Evolutionary conservation across 2,113 vertebrate genomes (phyloP), one percentile per base, ranked within the genome.

Genomic region (Gadus macrocephalus): DNA sequence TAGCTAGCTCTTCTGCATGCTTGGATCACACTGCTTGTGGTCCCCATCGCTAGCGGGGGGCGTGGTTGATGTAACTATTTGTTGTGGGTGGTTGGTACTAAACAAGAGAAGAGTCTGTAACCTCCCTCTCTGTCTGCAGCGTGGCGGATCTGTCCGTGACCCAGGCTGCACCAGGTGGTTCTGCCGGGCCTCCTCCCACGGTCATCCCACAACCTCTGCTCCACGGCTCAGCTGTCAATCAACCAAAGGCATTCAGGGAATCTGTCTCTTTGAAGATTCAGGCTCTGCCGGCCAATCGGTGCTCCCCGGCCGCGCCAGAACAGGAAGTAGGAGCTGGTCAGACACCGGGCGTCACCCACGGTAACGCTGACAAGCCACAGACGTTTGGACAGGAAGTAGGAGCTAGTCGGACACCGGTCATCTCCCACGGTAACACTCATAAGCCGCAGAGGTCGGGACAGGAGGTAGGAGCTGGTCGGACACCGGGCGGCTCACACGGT

Each of bases 81-180:
- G 2, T 4, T 62, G 22, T 62, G 20, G 61, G 2, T 53, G 60
- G 7, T 69, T 20, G 15, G 3, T 72, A 75, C 68, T 68, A 17
- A 56, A 1, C 53, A 59, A 68, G 63, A 25, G 15, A 2, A 6
- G 69, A 67, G 42, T 78, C 71, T 89, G 66, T 87, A 84, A 71
- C 79, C 19, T 72, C 3, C 53, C 77, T 85, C 75, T 85, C 74
- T 90, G 74, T 90, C 76, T 80, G 77, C 66, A 90, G 88, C 67
- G 68, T 64, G 58, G 64, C 60, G 28, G 61, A 60, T 7, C 27
- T 12, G 6, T 31, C 69, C 56, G 27, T 19, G 7, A 61, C 25
- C 5, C 58, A 60, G 4, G 72, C 72, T 69, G 71, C 55, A 42
- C 38, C 38, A 42, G 38, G 6, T 11, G 42, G 42, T 0, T 14